Percentiles rank a stretch among this genome's conserved stretches.
Evolutionary conservation across 1,140 invertebrate genomes (phyloP).

Genomic region (Calosoma granatense): DNA sequence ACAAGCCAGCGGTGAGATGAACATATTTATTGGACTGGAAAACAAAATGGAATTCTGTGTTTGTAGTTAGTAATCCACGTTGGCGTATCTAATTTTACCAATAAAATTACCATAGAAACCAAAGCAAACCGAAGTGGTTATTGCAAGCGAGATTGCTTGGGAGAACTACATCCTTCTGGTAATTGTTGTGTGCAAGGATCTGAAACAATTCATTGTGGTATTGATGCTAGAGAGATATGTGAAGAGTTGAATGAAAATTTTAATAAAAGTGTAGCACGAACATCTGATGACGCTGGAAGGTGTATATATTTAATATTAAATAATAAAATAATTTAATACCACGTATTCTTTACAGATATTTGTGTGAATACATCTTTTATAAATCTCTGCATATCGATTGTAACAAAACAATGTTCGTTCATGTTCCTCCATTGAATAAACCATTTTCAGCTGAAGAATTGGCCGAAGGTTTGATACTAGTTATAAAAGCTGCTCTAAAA

Average conservation of each 20-base stretch:
- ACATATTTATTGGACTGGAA: slow-evolving; percentile 11
- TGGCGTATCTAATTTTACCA: slow-evolving; percentile 45
- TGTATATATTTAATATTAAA: slow-evolving; percentile 13
- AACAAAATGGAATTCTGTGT: slow-evolving; percentile 16
- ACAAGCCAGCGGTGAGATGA: slow-evolving; percentile 49
- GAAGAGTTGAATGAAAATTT: slow-evolving; percentile 31
- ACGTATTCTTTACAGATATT: slow-evolving; percentile 42
- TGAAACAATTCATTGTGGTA: slow-evolving; percentile 33
- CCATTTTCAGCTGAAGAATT: slow-evolving; percentile 42
- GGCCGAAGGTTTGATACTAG: slow-evolving; percentile 41
- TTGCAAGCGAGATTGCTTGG: slow-evolving; percentile 36
- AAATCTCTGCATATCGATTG: slow-evolving; percentile 46
- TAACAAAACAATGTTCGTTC: slow-evolving; percentile 48
- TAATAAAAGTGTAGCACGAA: slow-evolving; percentile 24
- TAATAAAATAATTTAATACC: slow-evolving; percentile 13
- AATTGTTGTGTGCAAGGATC: slow-evolving; percentile 32
- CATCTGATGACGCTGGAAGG: slow-evolving; percentile 38
- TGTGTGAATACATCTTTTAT: slow-evolving; percentile 61
- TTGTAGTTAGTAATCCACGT: slow-evolving; percentile 54
- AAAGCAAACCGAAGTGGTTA: slow-evolving; percentile 48
- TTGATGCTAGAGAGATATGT: slow-evolving; percentile 35
- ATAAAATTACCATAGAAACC: slow-evolving; percentile 46
- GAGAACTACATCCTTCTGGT: slow-evolving; percentile 29
- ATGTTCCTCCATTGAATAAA: slow-evolving; percentile 47
- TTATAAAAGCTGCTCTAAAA: slow-evolving; percentile 35